phyloP scores from a whole-genome alignment of 2,888 invertebrate genomes.

The Apomyelois bistriatella region DNA sequence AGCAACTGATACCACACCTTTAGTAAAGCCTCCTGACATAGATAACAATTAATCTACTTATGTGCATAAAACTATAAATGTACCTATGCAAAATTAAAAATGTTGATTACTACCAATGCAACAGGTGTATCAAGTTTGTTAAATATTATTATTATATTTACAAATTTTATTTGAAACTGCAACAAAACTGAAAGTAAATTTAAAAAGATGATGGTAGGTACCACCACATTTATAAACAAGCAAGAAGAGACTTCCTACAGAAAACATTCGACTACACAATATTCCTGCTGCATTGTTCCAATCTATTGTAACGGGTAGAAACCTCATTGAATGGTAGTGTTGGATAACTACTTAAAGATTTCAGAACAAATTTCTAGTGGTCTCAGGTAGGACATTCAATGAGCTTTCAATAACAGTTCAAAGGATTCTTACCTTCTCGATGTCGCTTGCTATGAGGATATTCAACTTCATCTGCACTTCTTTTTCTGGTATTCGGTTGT shows the following conservation, averaged over 20 bases:
- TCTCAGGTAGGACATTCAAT: constrained; percentile 35
- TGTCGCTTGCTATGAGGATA: constrained; percentile 61
- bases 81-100: too few relatives aligned
- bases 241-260: constrained; percentile 45
- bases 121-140: constrained; percentile 24
- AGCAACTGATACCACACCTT: too few relatives aligned
- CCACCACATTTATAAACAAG: constrained; percentile 12
- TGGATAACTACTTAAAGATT: not conserved
- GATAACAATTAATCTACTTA: too few relatives aligned
- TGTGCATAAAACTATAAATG: too few relatives aligned
- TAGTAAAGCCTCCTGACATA: too few relatives aligned
- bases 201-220: constrained; percentile 22
- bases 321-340: constrained; percentile 42
- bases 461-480: constrained; percentile 58
- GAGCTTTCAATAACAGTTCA: constrained; percentile 36
- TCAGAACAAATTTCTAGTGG: not conserved
- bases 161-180: constrained; percentile 53
- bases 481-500: constrained; percentile 54
- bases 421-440: constrained; percentile 63
- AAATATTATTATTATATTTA: not conserved
- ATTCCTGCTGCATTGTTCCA: constrained; percentile 35
- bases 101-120: constrained; percentile 22
- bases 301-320: constrained; percentile 19
- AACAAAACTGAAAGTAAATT: constrained; percentile 48
- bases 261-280: constrained; percentile 14